These are phyloP conservation scores for Vollenhovia emeryi DNA, from an alignment of 1,140 invertebrate species.

Conservation along the genomic window DNA sequence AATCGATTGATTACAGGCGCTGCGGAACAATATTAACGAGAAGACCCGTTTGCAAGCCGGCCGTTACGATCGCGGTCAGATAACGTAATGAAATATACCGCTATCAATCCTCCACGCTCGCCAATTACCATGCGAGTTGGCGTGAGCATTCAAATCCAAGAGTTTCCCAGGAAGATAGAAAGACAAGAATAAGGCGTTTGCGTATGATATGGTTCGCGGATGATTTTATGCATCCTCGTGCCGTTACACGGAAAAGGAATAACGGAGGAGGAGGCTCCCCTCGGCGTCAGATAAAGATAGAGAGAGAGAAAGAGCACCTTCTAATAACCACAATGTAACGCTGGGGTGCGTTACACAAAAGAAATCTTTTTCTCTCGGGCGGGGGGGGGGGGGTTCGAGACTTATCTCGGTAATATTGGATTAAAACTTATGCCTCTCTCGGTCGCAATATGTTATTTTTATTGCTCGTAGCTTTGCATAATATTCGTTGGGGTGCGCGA, in stretches of 20 bases:
- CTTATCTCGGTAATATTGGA: constrained; percentile 86
- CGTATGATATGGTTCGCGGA: constrained; percentile 49
- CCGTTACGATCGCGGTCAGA: constrained; percentile 21
- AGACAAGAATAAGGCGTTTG: constrained; percentile 45
- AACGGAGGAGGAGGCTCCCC: constrained; percentile 49
- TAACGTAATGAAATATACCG: constrained; percentile 54
- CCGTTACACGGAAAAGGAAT: constrained; percentile 59
- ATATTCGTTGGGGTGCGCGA: constrained; percentile 81
- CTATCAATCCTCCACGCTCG: constrained; percentile 40
- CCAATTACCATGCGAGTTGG: constrained; percentile 32
- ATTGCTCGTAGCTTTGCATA: constrained; percentile 86
- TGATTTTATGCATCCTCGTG: constrained; percentile 67
- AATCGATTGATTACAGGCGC: neutral
- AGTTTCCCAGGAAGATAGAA: constrained; percentile 48
- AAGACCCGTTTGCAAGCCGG: neutral
- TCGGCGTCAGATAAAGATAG: neutral
- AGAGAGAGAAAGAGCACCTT: constrained; percentile 81
- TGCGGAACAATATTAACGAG: neutral
- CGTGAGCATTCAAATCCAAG: constrained; percentile 30
- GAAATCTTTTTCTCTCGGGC: constrained; percentile 81
- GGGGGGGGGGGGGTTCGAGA: constrained; percentile 70
- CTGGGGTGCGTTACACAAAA: constrained; percentile 84
- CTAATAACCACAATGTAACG: constrained; percentile 85
- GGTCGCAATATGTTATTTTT: constrained; percentile 86
- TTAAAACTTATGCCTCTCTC: constrained; percentile 85